Evolutionary conservation across 2,113 vertebrate genomes (phyloP).

Genomic region (Puntigrus tetrazona): DNA sequence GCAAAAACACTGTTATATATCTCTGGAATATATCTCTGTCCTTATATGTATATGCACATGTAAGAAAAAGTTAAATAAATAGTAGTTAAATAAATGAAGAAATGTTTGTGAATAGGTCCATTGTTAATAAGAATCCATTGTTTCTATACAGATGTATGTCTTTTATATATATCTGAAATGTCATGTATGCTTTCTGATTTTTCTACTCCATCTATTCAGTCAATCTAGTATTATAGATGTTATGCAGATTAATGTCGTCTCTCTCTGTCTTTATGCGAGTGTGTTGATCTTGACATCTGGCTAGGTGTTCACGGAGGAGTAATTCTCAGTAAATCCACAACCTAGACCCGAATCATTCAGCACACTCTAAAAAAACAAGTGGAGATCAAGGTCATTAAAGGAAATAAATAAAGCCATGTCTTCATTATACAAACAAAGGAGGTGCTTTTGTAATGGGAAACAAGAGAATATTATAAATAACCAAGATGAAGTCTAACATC

Average conservation of each 20-base stretch:
- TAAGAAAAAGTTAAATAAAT: too few relatives aligned
- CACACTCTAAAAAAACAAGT: background rate
- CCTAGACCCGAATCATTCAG: background rate
- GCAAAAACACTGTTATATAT: background rate
- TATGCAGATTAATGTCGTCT: background rate
- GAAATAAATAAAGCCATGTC: background rate
- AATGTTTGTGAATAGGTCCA: background rate
- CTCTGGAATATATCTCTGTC: too few relatives aligned
- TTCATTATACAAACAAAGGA: conserved; percentile 12
- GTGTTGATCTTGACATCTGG: conserved; percentile 17
- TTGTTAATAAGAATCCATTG: background rate
- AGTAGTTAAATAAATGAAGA: background rate
- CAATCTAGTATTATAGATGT: conserved; percentile 3
- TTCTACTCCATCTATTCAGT: background rate
- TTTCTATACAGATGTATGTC: background rate
- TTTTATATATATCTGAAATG: background rate
- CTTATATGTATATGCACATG: too few relatives aligned
- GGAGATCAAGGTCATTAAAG: background rate
- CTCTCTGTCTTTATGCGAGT: background rate
- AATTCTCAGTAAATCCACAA: background rate
- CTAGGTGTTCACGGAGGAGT: background rate
- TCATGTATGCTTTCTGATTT: background rate
- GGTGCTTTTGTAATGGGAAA: background rate
- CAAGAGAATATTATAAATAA: background rate
- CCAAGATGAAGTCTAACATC: background rate